Conservation (phyloP, 2,888 invertebrate species). For the Eristalis intricaria region DNA sequence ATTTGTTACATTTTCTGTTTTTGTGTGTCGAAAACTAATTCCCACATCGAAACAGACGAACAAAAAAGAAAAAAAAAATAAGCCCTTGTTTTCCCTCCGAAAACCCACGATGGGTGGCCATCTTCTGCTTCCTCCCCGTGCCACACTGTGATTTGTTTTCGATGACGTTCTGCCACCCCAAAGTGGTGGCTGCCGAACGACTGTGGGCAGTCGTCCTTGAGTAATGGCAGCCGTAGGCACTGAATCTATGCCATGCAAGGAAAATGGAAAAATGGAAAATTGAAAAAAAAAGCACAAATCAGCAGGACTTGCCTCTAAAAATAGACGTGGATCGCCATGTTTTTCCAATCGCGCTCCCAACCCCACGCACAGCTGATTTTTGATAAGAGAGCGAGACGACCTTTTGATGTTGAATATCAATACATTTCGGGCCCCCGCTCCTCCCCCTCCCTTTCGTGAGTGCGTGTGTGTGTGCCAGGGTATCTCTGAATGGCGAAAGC, state of each 20-base stretch:
- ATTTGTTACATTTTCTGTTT: conserved; percentile 16
- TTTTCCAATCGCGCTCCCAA: conserved; percentile 21
- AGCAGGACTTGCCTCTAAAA: not conserved
- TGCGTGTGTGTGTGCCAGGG: no score
- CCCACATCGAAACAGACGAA: not conserved
- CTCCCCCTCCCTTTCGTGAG: not conserved
- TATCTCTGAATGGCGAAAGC: not conserved
- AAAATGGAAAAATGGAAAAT: not conserved
- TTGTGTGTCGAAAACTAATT: conserved; percentile 6
- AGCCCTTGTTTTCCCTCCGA: no score
- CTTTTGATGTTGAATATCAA: not conserved
- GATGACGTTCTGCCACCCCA: not conserved
- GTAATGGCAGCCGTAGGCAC: not conserved
- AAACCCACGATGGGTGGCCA: not conserved
- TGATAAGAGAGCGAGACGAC: not conserved
- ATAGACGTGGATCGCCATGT: conserved; percentile 29
- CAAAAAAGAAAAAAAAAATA: not conserved
- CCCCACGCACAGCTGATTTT: conserved; percentile 32
- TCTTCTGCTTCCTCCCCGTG: not conserved
- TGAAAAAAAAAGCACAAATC: not conserved
- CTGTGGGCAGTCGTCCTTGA: not conserved
- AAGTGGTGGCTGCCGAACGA: not conserved
- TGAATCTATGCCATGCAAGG: not conserved
- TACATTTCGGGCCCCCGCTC: not conserved
- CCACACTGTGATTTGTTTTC: not conserved